Conservation (phyloP, 2,888 invertebrate genomes). For the Heliconius aoede region DNA sequence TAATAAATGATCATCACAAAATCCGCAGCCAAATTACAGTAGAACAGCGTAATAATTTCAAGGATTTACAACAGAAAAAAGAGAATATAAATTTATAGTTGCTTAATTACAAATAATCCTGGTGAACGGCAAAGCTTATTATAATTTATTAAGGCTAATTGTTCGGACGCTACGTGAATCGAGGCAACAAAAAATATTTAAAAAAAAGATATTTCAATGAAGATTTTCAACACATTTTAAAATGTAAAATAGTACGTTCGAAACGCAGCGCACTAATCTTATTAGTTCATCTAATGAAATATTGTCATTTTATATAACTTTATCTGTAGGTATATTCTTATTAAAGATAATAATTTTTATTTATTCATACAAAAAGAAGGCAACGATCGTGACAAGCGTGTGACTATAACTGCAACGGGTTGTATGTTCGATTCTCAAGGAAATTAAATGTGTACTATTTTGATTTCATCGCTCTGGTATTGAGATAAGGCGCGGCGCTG, state of each 20-base stretch:
- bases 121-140: background rate
- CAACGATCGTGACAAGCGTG: too few relatives aligned
- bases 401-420: too few relatives aligned
- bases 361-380: too few relatives aligned
- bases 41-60: background rate
- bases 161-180: background rate
- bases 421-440: too few relatives aligned
- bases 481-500: too few relatives aligned
- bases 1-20: background rate
- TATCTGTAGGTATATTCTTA: background rate
- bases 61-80: background rate
- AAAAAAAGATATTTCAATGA: conserved; percentile 2
- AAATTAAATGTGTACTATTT: too few relatives aligned
- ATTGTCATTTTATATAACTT: background rate
- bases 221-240: background rate
- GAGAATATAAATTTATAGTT: background rate
- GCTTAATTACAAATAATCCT: conserved; percentile 1
- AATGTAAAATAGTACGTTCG: conserved; percentile 11
- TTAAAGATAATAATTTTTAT: background rate
- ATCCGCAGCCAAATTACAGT: background rate
- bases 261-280: conserved; percentile 6
- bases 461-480: too few relatives aligned
- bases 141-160: conserved; percentile 14
- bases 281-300: conserved; percentile 4
- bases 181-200: background rate